Evolutionary conservation across 2,797 vertebrate genomes (phyloP), one percentile per base, ranked within the genome.

Genomic region (Falco concolor): DNA sequence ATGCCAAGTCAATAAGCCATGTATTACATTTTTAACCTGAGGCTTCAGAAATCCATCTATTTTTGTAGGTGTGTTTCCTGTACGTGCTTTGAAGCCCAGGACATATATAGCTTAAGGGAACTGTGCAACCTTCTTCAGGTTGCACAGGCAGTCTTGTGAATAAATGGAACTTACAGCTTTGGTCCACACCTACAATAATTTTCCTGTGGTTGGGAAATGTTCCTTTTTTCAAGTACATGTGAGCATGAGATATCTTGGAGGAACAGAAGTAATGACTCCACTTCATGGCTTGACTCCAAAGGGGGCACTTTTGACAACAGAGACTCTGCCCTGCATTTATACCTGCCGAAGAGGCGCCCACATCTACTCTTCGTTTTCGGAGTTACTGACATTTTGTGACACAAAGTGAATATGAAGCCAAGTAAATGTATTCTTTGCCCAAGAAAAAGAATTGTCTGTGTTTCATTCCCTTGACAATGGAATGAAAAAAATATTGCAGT

Each of bases 41-140:
- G 91, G 94, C 76, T 92, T 89, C 53, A 95, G 73, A 93, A 95
- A 95, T 53, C 45, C 25, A 5, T 86, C 30, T 84, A 32, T 72
- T 96, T 87, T 84, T 74, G 57, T 84, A 92, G 75, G 50, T 81
- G 64, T 76, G 83, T 69, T 87, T 75, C 61, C 53, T 74, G 38
- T 34, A 87, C 2, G 0, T 59, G 57, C 87, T 97, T 96, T 95
- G 89, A 95, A 91, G 75, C 52, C 45, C 68, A 52, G 54, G 70
- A 84, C 78, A 84, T 1, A 9, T 44, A 50, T 83, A 88, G 68
- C 80, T 96, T 79, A 91, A 96, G 83, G 91, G 75, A 59, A 84
- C 20, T 47, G 13, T 54, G 49, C 8, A 22, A 28, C 14, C 20
- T 61, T 61, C 56, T 78, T 87, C 30, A 9, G 77, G 93, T 93